Evolutionary conservation across 2,113 vertebrate genomes (phyloP), one percentile per base, ranked within the genome.

Genomic region (Microcebus ravelobensis): DNA sequence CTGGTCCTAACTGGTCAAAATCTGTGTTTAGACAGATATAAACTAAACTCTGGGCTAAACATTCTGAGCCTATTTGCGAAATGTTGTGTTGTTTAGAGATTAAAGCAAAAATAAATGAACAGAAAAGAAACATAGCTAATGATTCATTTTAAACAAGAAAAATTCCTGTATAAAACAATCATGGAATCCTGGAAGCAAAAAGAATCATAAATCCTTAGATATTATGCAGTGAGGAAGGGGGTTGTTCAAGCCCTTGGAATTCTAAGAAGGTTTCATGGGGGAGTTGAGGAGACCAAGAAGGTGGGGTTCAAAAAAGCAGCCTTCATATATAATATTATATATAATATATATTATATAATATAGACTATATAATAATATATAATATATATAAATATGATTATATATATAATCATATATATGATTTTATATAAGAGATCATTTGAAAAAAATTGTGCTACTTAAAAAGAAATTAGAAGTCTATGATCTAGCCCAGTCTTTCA

Each of bases 31-130:
- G 79, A 91, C n/a, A 91, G 21, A 10, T 77, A 55, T 65, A 50
- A 92, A 96, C 45, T 94, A 89, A 93, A 83, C 45, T 52, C 42
- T 34, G 20, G 45, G 17, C 45, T 98, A 57, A 91, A 94, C 13
- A 27, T 90, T 92, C 81, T 93, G 61, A 86, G 52, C 5, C 29
- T 67, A 59, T 85, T 93, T 95, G 57, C 80, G 70, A 86, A 82
- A 95, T 52, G 36, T 71, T 77, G 57, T 63, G 39, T 74, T 45
- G 48, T 95, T 94, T 88, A 86, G 50, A 18, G 93, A 81, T 94
- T 96, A 95, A 90, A 63, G 17, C 18, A 84, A 80, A 96, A 83
- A 87, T 8, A 52, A n/a, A 70, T 39, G 21, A 70, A 70, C 71
- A 50, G 20, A 52, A 94, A 87, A 89, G 74, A 89, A 97, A 74